Conservation (phyloP, 2,797 vertebrate genomes). For the Cryptoblepharus egeriae region DNA sequence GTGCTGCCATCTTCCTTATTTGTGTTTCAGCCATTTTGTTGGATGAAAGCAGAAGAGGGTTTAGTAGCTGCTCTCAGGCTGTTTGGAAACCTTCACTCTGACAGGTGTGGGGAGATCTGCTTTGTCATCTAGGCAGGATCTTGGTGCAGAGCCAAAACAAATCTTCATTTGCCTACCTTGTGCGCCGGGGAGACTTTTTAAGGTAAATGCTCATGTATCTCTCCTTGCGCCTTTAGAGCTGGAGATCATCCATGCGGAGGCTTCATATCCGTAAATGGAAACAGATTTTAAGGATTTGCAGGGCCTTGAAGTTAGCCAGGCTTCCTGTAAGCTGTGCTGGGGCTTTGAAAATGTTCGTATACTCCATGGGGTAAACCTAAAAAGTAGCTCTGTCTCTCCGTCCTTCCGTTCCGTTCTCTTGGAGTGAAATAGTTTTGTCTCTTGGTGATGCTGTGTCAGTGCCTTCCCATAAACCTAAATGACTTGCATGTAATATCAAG, state of each 20-base stretch:
- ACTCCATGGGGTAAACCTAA: not conserved
- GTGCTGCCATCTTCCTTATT: not conserved
- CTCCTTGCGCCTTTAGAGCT: conserved; percentile 26
- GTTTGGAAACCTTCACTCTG: not conserved
- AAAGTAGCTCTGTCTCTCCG: not conserved
- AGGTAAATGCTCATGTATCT: conserved; percentile 18
- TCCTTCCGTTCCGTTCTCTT: not conserved
- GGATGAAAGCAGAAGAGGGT: not conserved
- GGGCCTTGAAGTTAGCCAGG: conserved; percentile 42
- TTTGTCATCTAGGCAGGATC: not conserved
- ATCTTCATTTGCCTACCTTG: conserved; percentile 59
- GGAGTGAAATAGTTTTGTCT: not conserved
- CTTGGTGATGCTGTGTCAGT: not conserved
- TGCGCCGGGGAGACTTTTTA: conserved; percentile 23
- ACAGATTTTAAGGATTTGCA: conserved; percentile 71
- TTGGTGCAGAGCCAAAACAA: not conserved
- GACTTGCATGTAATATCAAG: not conserved
- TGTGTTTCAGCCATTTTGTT: conserved; percentile 2
- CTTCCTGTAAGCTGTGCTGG: conserved; percentile 43
- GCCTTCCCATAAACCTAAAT: conserved; percentile 27
- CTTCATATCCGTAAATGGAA: conserved; percentile 67
- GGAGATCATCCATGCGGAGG: conserved; percentile 63
- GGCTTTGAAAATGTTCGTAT: conserved; percentile 21
- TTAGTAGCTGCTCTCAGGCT: not conserved
- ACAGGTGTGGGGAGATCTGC: too few relatives aligned